Conservation (phyloP, 2,888 invertebrate genomes). For the Archips crataeganus region DNA sequence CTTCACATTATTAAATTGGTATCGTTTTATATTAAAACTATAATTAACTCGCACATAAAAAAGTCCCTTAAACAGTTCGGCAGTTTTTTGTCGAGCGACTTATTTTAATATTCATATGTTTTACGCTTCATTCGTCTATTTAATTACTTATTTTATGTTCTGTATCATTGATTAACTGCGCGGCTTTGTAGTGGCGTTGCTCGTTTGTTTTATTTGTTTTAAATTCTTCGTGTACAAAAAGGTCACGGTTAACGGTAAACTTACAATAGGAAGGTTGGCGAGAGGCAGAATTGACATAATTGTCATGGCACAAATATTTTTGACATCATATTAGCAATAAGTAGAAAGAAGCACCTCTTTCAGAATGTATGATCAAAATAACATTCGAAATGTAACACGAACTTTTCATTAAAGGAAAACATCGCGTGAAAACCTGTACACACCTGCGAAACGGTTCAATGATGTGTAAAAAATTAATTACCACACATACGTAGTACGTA, state of each 20-base stretch:
- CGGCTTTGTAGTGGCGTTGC: constrained; percentile 13
- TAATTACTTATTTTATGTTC: constrained; percentile 66
- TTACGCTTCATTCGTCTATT: constrained; percentile 69
- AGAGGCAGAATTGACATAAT: not conserved
- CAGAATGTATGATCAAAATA: no score
- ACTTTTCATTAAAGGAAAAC: no score
- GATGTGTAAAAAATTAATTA: no score
- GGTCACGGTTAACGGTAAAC: not conserved
- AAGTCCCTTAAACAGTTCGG: constrained; percentile 71
- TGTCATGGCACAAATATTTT: not conserved
- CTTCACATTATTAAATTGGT: constrained; percentile 76
- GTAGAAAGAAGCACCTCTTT: no score
- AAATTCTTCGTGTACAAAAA: not conserved
- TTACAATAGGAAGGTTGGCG: not conserved
- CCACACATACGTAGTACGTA: no score
- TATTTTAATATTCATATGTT: constrained; percentile 69
- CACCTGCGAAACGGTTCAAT: no score
- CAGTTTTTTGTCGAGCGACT: constrained; percentile 70
- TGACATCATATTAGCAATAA: not conserved
- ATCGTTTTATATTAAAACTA: constrained; percentile 80
- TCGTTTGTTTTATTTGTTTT: constrained; percentile 24
- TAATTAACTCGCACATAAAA: constrained; percentile 81
- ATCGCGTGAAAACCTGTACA: no score
- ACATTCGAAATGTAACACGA: no score
- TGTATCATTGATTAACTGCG: constrained; percentile 44